Conservation (phyloP, 2,888 invertebrate species). For the Tolmerus cingulatus region DNA sequence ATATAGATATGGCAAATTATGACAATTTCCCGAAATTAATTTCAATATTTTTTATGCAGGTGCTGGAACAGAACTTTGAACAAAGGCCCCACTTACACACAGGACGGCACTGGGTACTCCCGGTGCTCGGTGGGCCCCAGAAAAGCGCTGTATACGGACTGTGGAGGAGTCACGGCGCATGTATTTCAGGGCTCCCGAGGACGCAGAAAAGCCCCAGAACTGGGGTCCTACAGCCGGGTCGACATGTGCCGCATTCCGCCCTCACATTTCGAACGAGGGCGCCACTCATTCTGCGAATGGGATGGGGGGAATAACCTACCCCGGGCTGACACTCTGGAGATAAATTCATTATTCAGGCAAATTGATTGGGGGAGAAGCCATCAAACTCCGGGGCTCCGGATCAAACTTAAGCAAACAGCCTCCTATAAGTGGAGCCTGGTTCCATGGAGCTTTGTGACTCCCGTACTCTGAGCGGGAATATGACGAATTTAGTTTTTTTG, state of each 20-base stretch:
- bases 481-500: not conserved
- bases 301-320: not conserved
- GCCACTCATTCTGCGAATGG: not conserved
- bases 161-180: not conserved
- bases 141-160: not conserved
- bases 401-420: slow-evolving; percentile 36
- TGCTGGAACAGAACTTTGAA: not conserved
- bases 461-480: not conserved
- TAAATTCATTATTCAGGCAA: slow-evolving; percentile 39
- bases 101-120: not conserved
- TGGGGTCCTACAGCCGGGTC: not conserved
- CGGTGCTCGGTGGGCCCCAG: not conserved
- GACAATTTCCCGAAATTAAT: not conserved
- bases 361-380: slow-evolving; percentile 37
- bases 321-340: slow-evolving; percentile 24
- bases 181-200: not conserved
- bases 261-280: not conserved
- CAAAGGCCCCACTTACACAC: not conserved
- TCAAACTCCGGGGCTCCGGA: slow-evolving; percentile 22
- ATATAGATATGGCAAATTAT: not conserved
- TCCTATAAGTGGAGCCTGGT: not conserved
- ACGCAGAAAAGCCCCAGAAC: not conserved
- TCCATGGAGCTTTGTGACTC: not conserved
- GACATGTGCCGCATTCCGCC: not conserved
- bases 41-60: not conserved